Conservation (phyloP, 2,888 invertebrate genomes). For the Laothoe populi region DNA sequence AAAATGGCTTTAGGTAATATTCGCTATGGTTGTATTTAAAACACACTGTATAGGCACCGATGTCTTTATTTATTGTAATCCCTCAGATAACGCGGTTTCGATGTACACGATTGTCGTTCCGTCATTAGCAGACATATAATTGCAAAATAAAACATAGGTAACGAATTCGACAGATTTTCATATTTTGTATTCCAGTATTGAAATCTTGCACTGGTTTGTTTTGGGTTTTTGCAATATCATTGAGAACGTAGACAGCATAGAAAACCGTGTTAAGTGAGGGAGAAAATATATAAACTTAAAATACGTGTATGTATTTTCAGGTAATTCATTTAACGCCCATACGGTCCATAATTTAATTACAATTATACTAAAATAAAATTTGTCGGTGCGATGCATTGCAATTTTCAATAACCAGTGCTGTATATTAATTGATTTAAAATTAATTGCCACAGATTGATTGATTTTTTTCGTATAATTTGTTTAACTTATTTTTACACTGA, state of each 20-base stretch:
- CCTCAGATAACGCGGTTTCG: slow-evolving; percentile 1
- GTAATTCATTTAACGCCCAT: slow-evolving; percentile 37
- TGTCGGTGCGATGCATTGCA: slow-evolving; percentile 11
- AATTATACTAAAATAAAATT: slow-evolving; percentile 17
- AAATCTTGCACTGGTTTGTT: background rate
- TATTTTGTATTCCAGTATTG: no score
- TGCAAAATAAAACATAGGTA: no score
- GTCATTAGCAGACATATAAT: background rate
- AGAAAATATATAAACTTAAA: background rate
- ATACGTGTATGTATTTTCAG: slow-evolving; percentile 35
- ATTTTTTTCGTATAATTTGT: background rate
- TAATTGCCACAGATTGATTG: slow-evolving; percentile 1
- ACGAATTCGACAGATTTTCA: no score
- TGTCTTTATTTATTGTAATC: background rate
- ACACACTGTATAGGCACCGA: background rate
- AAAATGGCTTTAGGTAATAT: no score
- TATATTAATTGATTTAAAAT: background rate
- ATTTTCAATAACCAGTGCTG: slow-evolving; percentile 11
- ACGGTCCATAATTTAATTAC: slow-evolving; percentile 34
- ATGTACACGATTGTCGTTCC: background rate
- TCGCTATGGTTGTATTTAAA: no score
- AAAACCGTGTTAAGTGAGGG: background rate
- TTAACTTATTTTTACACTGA: background rate
- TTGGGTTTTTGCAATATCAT: background rate
- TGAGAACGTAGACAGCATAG: no score